Evolutionary conservation across 1,140 invertebrate genomes (phyloP), one percentile per base, ranked within the genome.

Genomic region (Probaryconus sp.): DNA sequence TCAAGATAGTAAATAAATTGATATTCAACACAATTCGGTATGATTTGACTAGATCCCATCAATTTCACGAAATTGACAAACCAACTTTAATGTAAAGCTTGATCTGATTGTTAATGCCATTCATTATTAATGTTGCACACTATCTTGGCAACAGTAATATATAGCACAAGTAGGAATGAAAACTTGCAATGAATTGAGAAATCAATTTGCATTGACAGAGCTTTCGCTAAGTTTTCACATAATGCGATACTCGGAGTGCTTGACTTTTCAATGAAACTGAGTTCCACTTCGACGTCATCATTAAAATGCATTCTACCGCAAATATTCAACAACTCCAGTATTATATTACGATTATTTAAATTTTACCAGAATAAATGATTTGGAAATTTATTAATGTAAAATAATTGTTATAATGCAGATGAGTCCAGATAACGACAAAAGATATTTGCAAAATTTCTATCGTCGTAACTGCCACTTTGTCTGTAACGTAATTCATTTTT

Each of bases 221-320:
- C 55, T 47, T 47, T 37, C 20, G 31, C 55, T 60, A 60, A 60
- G 55, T 60, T 47, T 60, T 60, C 55, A 24, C 38, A 47, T 60
- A 60, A 60, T 47, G 55, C 55, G 42, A 60, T 47, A 47, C 43
- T 38, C 42, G n/a, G n/a, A 28, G 42, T 48, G 24, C 56, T 60
- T 48, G 56, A 60, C 56, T 60, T 60, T 60, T 60, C 31, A 60
- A 60, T 60, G 43, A 30, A 47, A 37, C 56, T 38, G 31, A 37
- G 42, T 47, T 48, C 43, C 56, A 60, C 21, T 48, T 48, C 33
- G 30, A 20, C 42, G 30, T 60, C 55, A n/a, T 60, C 43, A 58
- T 60, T 60, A 60, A 60, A 47, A 60, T 38, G 56, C 33, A 60
- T 60, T 60, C 43, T 47, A 38, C 42, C 42, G 42, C 56, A 60